phyloP scores from a whole-genome alignment of 2,888 invertebrate genomes.

The Crepidodera aurea region DNA sequence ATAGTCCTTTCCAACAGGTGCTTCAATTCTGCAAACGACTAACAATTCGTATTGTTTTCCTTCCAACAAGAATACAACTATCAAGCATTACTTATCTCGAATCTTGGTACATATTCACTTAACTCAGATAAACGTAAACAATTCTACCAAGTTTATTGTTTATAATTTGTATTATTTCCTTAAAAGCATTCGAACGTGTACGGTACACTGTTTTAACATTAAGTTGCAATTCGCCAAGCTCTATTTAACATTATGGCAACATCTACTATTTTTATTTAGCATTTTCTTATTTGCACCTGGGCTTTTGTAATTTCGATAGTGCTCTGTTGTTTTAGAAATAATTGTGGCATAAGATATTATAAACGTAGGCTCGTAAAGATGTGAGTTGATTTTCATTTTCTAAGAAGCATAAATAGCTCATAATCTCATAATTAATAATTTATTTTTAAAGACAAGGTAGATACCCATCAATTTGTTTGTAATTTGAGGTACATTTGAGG shows the following conservation, averaged over 20 bases:
- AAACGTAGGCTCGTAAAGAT: too few relatives aligned
- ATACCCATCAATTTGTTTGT: too few relatives aligned
- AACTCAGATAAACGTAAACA: conserved; percentile 24
- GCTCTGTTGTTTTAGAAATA: background rate
- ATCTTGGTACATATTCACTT: conserved; percentile 29
- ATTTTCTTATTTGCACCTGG: conserved; percentile 12
- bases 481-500: too few relatives aligned
- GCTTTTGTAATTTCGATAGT: background rate
- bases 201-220: background rate
- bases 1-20: conserved; percentile 7
- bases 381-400: too few relatives aligned
- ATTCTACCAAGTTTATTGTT: conserved; percentile 14
- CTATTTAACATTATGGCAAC: background rate
- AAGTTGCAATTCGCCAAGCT: background rate
- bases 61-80: conserved; percentile 14
- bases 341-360: too few relatives aligned
- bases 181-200: conserved; percentile 16
- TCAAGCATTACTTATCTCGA: conserved; percentile 17
- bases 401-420: too few relatives aligned
- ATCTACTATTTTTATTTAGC: conserved; percentile 1
- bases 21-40: background rate
- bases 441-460: too few relatives aligned
- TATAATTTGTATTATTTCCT: conserved; percentile 30
- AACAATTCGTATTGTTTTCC: conserved; percentile 24
- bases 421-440: too few relatives aligned